Evolutionary conservation across 2,797 vertebrate species (phyloP), one percentile per base, ranked within the genome.

Genomic region (Notolepis coatsorum): DNA sequence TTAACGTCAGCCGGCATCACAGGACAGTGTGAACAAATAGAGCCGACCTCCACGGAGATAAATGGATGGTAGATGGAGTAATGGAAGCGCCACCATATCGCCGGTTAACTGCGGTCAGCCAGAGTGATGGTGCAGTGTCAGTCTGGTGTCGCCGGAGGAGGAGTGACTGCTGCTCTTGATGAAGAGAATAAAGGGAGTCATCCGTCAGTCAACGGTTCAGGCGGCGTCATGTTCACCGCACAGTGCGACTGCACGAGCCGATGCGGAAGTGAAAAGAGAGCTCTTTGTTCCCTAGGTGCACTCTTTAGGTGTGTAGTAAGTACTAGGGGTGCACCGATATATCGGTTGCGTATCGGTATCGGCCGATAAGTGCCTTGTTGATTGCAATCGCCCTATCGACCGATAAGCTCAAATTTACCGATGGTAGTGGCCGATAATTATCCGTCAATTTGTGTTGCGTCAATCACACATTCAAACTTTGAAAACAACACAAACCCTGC

Each of bases 121-220:
- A 56, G 27, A 63, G 50, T 42, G 65, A 60, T 2, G 5, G 12
- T 10, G 33, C 33, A 37, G 49, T 55, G 64, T 20, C 52, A 58
- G 56, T 2, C 17, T 61, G 51, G 31, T 59, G 54, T 42, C 6
- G 42, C 64, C 31, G 59, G 67, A 64, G 51, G 33, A 74, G 68
- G 56, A 10, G 1, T 61, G 65, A 23, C 9, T 12, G 55, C 42
- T 46, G 6, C 53, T 53, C 43, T 53, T 84, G 81, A 84, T 85
- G 76, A 82, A 55, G 68, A 66, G 42, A 58, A 56, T 37, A 50
- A 37, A 76, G 68, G 42, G 70, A 42, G 35, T 65, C 78, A 73
- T 85, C 71, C 79, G 71, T 86, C 79, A 76, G 65, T 55, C n/a
- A n/a, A n/a, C n/a, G n/a, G n/a, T 23, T 10, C 52, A 63, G 42